Evolutionary conservation across 2,888 invertebrate species (phyloP), one percentile per base, ranked within the genome.

Genomic region (Pollenia amentaria): DNA sequence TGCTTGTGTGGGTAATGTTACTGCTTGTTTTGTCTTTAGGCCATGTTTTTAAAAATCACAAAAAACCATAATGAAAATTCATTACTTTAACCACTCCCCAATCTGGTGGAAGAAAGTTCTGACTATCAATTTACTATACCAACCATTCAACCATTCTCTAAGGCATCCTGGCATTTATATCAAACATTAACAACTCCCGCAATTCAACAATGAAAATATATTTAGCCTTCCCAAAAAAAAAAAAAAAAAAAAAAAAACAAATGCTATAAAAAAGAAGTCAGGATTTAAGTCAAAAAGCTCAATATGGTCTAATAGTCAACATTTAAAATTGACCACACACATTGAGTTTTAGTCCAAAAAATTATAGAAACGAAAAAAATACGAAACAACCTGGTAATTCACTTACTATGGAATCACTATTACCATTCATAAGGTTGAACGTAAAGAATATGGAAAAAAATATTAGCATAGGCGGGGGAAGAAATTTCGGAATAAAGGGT

Each of bases 251-350:
- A 40, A 77, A 72, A 67, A 40, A 44, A 8, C 14, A 69, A 48
- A 44, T 21, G 29, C 67, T 18, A 72, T 67, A 75, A 73, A 77
- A 75, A 70, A 44, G 38, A 48, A 75, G 82, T 78, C 75, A 70
- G 84, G 73, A 80, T 77, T 84, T 77, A 62, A 87, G 84, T 84
- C 67, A 77, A 84, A 84, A 67, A 77, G 84, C 84, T 80, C 87
- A 87, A 87, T 87, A 80, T 87, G 87, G 77, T 84, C 72, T 87
- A 87, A 87, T 81, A 87, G 87, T 73, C 84, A 81, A 62, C 84
- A 87, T 87, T 87, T 87, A 87, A 87, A 80, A 81, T 72, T 87
- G 87, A 73, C 87, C 87, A 87, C 87, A 87, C 87, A 87, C 87
- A 84, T 77, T 77, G 73, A 62, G 64, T 72, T 48, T 55, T 48